Evolutionary conservation across 92 coral and sea anemone species (phyloP).

Genomic region (Porites rus): DNA sequence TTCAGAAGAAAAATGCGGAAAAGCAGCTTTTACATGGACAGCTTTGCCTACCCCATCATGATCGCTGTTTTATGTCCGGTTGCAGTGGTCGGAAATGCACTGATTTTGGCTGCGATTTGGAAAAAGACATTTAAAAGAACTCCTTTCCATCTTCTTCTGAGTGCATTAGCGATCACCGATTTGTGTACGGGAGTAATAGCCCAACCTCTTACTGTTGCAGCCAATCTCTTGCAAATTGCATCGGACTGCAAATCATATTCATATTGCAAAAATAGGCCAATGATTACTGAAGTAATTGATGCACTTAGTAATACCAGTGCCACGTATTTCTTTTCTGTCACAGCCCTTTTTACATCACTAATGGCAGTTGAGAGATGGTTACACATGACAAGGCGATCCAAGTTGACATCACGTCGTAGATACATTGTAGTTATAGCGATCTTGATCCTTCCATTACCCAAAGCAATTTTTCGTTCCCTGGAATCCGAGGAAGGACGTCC

Average conservation of each 20-base stretch:
- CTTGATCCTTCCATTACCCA: neutral
- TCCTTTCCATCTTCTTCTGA: neutral
- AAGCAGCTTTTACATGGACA: neutral
- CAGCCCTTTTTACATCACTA: neutral
- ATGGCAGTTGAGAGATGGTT: constrained; percentile 40
- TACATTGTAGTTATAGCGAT: neutral
- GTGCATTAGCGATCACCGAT: constrained; percentile 22
- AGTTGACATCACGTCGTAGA: neutral
- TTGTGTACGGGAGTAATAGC: constrained; percentile 8
- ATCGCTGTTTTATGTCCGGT: neutral
- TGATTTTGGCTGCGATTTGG: constrained; percentile 9
- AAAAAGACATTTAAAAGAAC: neutral
- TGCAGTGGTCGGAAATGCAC: constrained; percentile 1
- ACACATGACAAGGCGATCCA: constrained; percentile 26
- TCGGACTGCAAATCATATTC: neutral
- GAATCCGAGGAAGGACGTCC: no score
- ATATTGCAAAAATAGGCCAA: neutral
- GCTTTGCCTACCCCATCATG: neutral
- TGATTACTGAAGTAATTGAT: neutral
- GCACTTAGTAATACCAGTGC: no score
- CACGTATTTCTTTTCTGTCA: neutral
- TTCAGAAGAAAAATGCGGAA: no score
- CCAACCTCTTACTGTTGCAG: neutral
- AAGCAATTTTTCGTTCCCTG: neutral
- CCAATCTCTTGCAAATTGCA: neutral